Conservation (phyloP, 2,888 invertebrate genomes). For the Helicoverpa assulta region DNA sequence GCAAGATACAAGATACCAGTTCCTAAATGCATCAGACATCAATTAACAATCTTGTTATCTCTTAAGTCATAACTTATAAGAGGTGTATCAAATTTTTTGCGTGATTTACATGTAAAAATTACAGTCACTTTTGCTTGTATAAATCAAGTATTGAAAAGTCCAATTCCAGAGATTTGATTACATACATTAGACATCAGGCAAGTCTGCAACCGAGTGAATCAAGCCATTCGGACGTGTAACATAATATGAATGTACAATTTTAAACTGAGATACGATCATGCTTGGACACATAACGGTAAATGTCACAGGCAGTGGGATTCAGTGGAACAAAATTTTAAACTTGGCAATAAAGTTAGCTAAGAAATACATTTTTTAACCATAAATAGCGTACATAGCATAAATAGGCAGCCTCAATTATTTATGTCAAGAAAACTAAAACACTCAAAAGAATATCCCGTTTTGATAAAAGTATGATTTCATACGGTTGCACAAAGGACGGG, state of each 20-base stretch:
- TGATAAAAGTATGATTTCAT: constrained; percentile 8
- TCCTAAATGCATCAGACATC: constrained; percentile 20
- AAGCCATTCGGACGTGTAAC: constrained; percentile 65
- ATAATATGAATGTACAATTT: constrained; percentile 15
- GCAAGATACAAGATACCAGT: constrained; percentile 34
- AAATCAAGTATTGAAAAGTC: constrained; percentile 46
- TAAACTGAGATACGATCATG: constrained; percentile 56
- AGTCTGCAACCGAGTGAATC: constrained; percentile 47
- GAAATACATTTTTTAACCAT: too few relatives aligned
- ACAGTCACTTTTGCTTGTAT: constrained; percentile 32
- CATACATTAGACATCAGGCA: constrained; percentile 51
- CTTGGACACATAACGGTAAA: constrained; percentile 65
- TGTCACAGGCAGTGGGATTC: constrained; percentile 20
- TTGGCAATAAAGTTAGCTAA: too few relatives aligned
- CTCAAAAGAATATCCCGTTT: neutral
- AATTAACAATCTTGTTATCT: constrained; percentile 39
- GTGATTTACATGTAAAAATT: constrained; percentile 44
- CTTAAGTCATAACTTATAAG: constrained; percentile 23
- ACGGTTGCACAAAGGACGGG: constrained; percentile 9
- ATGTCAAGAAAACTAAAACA: neutral
- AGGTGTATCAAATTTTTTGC: constrained; percentile 35
- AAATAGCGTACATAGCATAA: too few relatives aligned
- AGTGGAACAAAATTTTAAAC: neutral
- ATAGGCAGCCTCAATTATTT: neutral
- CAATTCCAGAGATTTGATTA: constrained; percentile 61